Evolutionary conservation across 2,113 vertebrate genomes (phyloP).

Genomic region (Protomyctophum bolini): DNA sequence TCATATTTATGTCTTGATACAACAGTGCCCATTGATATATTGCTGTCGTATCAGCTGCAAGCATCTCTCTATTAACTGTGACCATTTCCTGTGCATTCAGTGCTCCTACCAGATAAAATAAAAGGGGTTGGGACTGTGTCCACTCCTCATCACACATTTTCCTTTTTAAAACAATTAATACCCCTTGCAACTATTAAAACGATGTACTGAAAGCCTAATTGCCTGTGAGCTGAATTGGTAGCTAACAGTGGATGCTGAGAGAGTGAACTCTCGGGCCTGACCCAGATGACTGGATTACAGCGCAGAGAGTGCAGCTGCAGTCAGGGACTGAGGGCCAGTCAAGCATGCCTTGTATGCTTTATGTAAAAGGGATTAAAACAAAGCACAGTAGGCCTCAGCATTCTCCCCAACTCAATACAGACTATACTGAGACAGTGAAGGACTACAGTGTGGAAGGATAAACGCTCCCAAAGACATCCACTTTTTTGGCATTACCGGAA

Average conservation of each 20-base stretch:
- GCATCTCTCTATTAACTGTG: conserved; percentile 11
- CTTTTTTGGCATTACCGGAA: background rate
- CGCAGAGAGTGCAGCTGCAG: conserved; percentile 63
- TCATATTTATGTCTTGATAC: conserved; percentile 32
- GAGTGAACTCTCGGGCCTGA: conserved; percentile 49
- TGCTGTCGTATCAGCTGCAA: conserved; percentile 2
- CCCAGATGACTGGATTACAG: conserved; percentile 73
- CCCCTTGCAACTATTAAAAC: background rate
- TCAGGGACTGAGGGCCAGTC: conserved; percentile 42
- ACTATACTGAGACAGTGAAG: background rate
- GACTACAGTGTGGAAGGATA: background rate
- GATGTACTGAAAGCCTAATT: conserved; percentile 24
- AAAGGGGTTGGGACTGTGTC: background rate
- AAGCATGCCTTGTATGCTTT: conserved; percentile 63
- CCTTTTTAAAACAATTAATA: conserved; percentile 3
- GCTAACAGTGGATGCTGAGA: conserved; percentile 27
- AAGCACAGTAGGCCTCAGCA: conserved; percentile 24
- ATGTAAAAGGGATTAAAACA: conserved; percentile 66
- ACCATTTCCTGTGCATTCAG: background rate
- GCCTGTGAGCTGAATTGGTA: conserved; percentile 33
- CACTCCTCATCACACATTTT: background rate
- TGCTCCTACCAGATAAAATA: background rate
- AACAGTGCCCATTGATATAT: conserved; percentile 19
- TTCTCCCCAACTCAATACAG: background rate
- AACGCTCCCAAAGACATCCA: conserved; percentile 2